These are phyloP conservation scores for Nesoenas mayeri DNA, from an alignment of 2,113 vertebrate genomes.

Conservation along the genomic window DNA sequence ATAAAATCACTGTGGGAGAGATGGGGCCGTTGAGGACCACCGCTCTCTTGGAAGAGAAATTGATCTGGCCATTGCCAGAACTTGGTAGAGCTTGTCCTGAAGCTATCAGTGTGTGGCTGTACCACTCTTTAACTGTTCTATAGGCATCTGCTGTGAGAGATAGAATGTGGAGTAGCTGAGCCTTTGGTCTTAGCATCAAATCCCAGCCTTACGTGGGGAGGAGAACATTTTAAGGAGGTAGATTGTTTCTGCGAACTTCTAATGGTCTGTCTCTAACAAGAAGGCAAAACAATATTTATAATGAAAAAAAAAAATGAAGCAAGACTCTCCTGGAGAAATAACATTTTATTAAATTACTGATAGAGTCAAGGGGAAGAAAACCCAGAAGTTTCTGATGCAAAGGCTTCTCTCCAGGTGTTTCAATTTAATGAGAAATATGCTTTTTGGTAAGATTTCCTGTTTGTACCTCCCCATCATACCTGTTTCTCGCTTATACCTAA, in stretches of 20 bases:
- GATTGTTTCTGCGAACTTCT: neutral
- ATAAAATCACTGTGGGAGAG: neutral
- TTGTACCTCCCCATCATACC: neutral
- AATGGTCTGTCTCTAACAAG: neutral
- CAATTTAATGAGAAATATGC: neutral
- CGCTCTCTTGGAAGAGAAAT: neutral
- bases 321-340: neutral
- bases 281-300: neutral
- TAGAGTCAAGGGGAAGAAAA: neutral
- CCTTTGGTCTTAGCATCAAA: neutral
- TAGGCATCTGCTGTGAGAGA: neutral
- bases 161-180: neutral
- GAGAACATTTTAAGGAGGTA: neutral
- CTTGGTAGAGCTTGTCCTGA: neutral
- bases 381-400: neutral
- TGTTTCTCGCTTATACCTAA: neutral
- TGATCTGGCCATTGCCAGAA: neutral
- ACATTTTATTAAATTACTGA: neutral
- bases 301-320: neutral
- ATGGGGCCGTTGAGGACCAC: rapidly evolving
- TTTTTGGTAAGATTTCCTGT: neutral
- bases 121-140: neutral
- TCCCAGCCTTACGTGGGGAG: neutral
- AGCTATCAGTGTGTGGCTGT: neutral
- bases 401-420: neutral